These are phyloP conservation scores for Sarotherodon lohbergeri DNA, from an alignment of 2,113 vertebrate genomes.

Conservation along the genomic window DNA sequence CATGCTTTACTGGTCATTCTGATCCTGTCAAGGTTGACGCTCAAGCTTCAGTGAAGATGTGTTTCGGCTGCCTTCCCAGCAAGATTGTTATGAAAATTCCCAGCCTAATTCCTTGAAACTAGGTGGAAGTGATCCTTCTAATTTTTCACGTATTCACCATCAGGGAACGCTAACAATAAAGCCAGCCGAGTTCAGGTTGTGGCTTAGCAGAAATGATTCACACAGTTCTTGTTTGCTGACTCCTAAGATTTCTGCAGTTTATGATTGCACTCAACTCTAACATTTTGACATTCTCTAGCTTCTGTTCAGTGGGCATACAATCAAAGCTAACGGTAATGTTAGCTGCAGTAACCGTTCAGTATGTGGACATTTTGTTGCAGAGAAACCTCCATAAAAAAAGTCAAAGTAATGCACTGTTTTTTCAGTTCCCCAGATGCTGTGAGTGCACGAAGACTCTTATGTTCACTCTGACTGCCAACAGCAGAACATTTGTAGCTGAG, in stretches of 20 bases:
- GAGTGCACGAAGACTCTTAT: background rate
- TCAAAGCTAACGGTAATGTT: background rate
- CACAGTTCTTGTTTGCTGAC: background rate
- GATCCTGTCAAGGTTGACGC: background rate
- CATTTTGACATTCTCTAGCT: background rate
- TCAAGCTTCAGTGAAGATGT: background rate
- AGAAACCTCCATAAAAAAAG: background rate
- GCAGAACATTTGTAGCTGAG: background rate
- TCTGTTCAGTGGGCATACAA: background rate
- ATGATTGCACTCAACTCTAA: background rate
- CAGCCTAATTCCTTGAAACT: background rate
- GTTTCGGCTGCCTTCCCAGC: background rate
- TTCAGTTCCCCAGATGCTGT: background rate
- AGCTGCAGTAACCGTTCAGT: background rate
- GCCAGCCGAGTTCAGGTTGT: background rate
- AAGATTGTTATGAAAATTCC: background rate
- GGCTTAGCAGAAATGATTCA: background rate
- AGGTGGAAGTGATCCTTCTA: background rate
- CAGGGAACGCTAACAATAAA: background rate
- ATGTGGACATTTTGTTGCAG: background rate
- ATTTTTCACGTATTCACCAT: background rate
- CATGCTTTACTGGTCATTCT: background rate
- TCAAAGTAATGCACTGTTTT: background rate
- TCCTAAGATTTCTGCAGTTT: background rate
- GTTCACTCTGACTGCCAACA: background rate